Evolutionary conservation across 2,888 invertebrate genomes (phyloP), one percentile per base, ranked within the genome.

Genomic region (Caenorhabditis sp.): DNA sequence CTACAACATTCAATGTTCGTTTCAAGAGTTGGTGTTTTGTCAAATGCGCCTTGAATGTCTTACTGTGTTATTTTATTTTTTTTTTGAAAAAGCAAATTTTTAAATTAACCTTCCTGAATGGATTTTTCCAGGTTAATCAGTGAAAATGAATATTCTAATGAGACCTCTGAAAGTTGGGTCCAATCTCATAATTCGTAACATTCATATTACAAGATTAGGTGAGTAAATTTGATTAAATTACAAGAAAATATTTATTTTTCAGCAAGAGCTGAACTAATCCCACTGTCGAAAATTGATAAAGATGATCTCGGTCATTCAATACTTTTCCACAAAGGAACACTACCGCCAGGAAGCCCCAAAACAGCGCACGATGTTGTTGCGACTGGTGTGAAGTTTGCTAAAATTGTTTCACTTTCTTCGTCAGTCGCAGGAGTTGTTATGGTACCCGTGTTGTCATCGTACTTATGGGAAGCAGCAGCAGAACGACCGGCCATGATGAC

Each of bases 301-400:
- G 82, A 82, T n/a, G 82, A 84, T 14, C 62, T 85, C 27, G 86
- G 86, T n/a, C 75, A 79, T 55, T 82, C 85, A 8, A 85, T 86
- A 59, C 68, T 86, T 14, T 73, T 79, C 27, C 72, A 76, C 24
- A 69, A 82, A 55, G 77, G 67, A 14, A 79, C 72, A 19, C 66
- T 81, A 26, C 82, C 82, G n/a, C 74, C 78, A 14, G 81, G 79
- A 49, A 72, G 79, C 3, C 67, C 69, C 19, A 81, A 79, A 69
- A 81, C 81, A 14, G 62, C 82, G 1, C 82, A 82, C 53, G 82
- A 82, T 57, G 66, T 82, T 5, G 64, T 85, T 3, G 78, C 77
- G 12, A 75, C 59, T 24, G 83, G 78, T 14, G 81, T 86, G 2
- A 69, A 77, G 58, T 75, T 66, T 21, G 86, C 86, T 3, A 86